Evolutionary conservation across 2,797 vertebrate species (phyloP), one percentile per base, ranked within the genome.

Genomic region (Pseudochromis fuscus): DNA sequence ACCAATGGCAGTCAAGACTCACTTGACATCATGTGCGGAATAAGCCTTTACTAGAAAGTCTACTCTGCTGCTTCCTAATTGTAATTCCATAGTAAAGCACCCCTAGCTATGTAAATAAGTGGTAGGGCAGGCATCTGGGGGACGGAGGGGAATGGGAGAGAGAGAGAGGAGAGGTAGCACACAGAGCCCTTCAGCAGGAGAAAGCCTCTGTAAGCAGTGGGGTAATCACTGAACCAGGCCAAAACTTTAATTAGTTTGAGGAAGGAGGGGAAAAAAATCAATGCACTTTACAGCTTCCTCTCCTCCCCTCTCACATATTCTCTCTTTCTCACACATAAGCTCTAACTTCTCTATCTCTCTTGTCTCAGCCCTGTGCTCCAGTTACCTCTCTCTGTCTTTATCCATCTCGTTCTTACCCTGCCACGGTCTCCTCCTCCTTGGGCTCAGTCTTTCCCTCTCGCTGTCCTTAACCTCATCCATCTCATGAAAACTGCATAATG

Each of bases 201-300:
- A 91, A 90, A 86, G 86, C 87, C 86, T 89, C 91, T 84, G 88
- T 91, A 90, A 92, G 92, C 91, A 92, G 92, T 85, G 88, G 84
- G 89, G 90, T 93, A 93, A 92, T 93, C 92, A 93, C 91, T 92
- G 92, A 92, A 93, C 90, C 92, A 91, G 89, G 91, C 91, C 88
- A 93, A 92, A 93, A 92, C 91, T 94, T 93, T 94, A 93, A 94
- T 94, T 93, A 93, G 92, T 93, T 93, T 92, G 87, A 88, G 90
- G 87, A 90, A 88, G 81, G 82, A 87, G 87, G 81, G 82, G 79
- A 71, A 82, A 79, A 88, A 89, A 91, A 93, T 93, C 92, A 89
- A 92, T 93, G 87, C 79, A 85, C 87, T 89, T 90, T 90, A 86
- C 90, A 88, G 90, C 90, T 87, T 85, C 85, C 81, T 88, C 83